phyloP scores from a whole-genome alignment of 2,888 invertebrate species.

The Glomeris marginata region DNA sequence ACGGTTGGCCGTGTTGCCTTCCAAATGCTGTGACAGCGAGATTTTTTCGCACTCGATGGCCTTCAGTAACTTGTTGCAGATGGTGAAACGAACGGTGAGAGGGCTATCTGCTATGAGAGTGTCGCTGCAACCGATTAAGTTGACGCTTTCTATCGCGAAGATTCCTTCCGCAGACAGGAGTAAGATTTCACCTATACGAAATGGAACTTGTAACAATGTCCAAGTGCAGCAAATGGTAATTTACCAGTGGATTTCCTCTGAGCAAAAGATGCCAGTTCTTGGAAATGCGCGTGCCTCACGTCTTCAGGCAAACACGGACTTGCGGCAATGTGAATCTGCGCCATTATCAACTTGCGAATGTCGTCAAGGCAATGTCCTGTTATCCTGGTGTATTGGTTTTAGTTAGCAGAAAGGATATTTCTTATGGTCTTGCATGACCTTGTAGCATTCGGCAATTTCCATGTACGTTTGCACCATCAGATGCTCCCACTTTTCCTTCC shows the following conservation, averaged over 20 bases:
- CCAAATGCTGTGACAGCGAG: not conserved
- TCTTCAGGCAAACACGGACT: slow-evolving; percentile 57
- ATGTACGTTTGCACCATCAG: slow-evolving; percentile 54
- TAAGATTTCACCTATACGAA: not conserved
- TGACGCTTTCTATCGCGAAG: not conserved
- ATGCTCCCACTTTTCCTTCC: slow-evolving; percentile 72
- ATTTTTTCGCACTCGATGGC: slow-evolving; percentile 9
- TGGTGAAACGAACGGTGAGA: slow-evolving; percentile 13
- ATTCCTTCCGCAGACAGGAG: slow-evolving; percentile 4
- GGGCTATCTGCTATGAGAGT: not conserved
- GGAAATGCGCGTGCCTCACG: slow-evolving; percentile 59
- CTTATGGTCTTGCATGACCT: slow-evolving; percentile 58
- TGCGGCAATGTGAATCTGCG: slow-evolving; percentile 63
- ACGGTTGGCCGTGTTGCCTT: slow-evolving; percentile 22
- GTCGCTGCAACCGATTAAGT: no score
- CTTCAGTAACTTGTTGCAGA: slow-evolving; percentile 15
- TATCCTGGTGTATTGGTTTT: not conserved
- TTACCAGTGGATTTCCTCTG: not conserved
- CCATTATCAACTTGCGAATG: slow-evolving; percentile 48
- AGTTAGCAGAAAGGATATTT: slow-evolving; percentile 43
- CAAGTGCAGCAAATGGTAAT: not conserved
- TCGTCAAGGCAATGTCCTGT: slow-evolving; percentile 2
- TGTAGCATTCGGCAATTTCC: slow-evolving; percentile 69
- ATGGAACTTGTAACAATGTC: not conserved
- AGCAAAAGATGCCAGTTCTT: slow-evolving; percentile 43